Evolutionary conservation across 2,888 invertebrate genomes (phyloP), one percentile per base, ranked within the genome.

Genomic region (Rapana venosa): DNA sequence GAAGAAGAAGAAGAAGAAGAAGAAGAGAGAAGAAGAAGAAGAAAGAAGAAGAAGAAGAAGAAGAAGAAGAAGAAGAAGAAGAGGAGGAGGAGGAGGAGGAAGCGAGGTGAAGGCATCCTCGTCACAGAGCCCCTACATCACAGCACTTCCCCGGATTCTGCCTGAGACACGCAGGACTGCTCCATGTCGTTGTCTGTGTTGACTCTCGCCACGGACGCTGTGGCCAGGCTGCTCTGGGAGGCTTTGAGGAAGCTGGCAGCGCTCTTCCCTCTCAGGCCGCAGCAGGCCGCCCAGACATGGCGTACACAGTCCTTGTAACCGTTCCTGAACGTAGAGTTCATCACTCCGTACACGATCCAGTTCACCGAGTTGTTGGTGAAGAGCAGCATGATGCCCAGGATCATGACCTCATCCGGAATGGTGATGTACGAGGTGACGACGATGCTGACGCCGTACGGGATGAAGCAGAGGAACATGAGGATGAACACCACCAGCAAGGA

Each of bases 341-440:
- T 91, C 36, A 91, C 35, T 0, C 91, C 91, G 87, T 91, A 91
- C 26, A 91, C 87, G 74, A 91, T 87, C 88, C 87, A 91, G 88
- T 91, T 91, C 22, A 91, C 77, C 56, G 90, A 79, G 66, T 87
- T 88, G 90, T 90, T 91, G 74, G 83, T 22, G 66, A 88, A 90
- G 56, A 88, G 85, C 6, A 90, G 58, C 83, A 90, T 81, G 70
- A 85, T 22, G 17, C 74, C 61, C n/a, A 86, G 77, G 22, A 91
- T 87, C 87, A 83, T 56, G n/a, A 91, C 70, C 2, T 56, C 88
- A 6, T 87, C 36, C 4, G 91, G 81, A 26, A 90, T 66, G 36
- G n/a, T 30, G 66, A 86, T 35, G 66, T 22, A 66, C 4, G 66
- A 86, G 86, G 35, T 86, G 87, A 77, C 30, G n/a, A 87, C 32